Percentiles rank a stretch among this genome's conserved stretches.
Conservation (phyloP, 2,888 invertebrate species). For the Andrena trimmerana region DNA sequence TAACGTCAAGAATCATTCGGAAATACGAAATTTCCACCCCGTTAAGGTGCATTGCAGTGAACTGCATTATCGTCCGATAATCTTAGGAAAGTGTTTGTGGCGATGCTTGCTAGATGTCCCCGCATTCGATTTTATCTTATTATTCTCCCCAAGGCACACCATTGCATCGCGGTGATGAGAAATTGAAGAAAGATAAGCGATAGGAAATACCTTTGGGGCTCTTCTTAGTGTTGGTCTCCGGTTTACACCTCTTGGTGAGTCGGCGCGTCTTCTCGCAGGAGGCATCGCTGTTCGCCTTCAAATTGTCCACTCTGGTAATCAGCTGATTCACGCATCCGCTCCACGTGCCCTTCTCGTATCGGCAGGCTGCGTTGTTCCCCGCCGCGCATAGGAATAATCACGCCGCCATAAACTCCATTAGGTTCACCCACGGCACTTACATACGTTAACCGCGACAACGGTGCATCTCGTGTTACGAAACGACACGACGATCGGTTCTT, state of each 20-base stretch:
- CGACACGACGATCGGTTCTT: neutral
- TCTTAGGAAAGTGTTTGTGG: too few relatives aligned
- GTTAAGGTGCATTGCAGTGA: too few relatives aligned
- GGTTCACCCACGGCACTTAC: slow-evolving; percentile 21
- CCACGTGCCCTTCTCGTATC: slow-evolving; percentile 96
- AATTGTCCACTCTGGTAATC: slow-evolving; percentile 93
- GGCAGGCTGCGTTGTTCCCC: slow-evolving; percentile 88
- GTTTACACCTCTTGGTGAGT: slow-evolving; percentile 94
- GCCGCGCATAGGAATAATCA: slow-evolving; percentile 37
- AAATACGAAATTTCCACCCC: too few relatives aligned
- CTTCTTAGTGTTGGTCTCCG: slow-evolving; percentile 81
- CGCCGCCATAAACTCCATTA: slow-evolving; percentile 42
- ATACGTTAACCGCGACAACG: slow-evolving; percentile 23
- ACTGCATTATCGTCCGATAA: too few relatives aligned
- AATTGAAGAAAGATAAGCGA: neutral
- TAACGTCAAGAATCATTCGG: too few relatives aligned
- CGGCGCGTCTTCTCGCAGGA: slow-evolving; percentile 93
- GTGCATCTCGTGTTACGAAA: slow-evolving; percentile 20
- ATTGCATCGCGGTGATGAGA: neutral
- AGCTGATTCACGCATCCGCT: slow-evolving; percentile 93
- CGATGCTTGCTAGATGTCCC: too few relatives aligned
- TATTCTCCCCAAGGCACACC: too few relatives aligned
- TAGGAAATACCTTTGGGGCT: slow-evolving; percentile 78
- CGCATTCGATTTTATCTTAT: too few relatives aligned
- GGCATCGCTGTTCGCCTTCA: slow-evolving; percentile 93